These are phyloP conservation scores for Pseudochirops corinnae DNA, from an alignment of 2,797 vertebrate genomes.

Conservation along the genomic window DNA sequence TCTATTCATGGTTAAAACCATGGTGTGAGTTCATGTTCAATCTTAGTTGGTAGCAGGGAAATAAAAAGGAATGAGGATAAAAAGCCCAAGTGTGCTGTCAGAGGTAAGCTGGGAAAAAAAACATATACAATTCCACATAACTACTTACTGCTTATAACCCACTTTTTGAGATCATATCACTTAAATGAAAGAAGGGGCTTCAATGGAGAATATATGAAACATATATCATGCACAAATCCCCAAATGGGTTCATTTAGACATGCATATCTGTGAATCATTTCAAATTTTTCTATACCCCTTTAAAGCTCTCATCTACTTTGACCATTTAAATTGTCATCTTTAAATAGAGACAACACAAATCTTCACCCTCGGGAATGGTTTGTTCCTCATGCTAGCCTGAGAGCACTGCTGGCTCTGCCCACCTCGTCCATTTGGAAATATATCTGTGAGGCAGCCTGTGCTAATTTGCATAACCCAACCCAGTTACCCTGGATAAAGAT, in stretches of 20 bases:
- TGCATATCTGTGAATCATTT: background rate
- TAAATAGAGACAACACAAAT: background rate
- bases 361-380: background rate
- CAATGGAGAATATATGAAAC: background rate
- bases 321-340: background rate
- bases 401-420: background rate
- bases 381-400: background rate
- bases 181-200: background rate
- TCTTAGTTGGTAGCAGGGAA: slow-evolving; percentile 56
- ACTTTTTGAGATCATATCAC: background rate
- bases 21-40: slow-evolving; percentile 73
- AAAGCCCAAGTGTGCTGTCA: slow-evolving; percentile 61
- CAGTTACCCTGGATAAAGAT: background rate
- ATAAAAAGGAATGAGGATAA: slow-evolving; percentile 67
- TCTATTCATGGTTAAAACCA: slow-evolving; percentile 80
- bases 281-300: background rate
- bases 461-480: background rate
- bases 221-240: background rate
- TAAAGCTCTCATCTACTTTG: background rate
- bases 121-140: slow-evolving; percentile 34
- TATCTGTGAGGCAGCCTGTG: background rate
- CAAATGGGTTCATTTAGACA: background rate
- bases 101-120: slow-evolving; percentile 60
- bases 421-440: background rate
- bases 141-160: background rate